A percentile compares a stretch with the other conserved stretches of the same genome.
phyloP scores from a whole-genome alignment of 2,797 vertebrate species.

The Cercopithecus hamlyni region DNA sequence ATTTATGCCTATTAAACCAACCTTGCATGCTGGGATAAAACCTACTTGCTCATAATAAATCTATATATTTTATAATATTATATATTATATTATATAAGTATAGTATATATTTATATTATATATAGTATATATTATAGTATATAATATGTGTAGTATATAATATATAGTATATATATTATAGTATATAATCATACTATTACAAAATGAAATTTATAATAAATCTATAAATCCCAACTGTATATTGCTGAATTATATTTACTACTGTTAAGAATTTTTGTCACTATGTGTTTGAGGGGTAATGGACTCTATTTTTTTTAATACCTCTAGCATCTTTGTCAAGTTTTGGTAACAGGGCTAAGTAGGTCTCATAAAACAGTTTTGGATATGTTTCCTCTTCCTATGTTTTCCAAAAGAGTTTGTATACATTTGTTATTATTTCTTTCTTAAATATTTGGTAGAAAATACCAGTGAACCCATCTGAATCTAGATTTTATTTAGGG shows the following conservation, averaged over 20 bases:
- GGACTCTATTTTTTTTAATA: background rate
- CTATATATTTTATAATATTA: too few relatives aligned
- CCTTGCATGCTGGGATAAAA: background rate
- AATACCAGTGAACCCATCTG: background rate
- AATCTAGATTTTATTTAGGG: background rate
- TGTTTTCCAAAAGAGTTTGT: background rate
- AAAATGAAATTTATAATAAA: too few relatives aligned
- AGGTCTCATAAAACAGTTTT: background rate
- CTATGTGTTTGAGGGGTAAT: background rate
- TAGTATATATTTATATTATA: too few relatives aligned
- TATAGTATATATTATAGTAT: too few relatives aligned
- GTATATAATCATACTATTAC: too few relatives aligned
- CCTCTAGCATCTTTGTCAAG: background rate
- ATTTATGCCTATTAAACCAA: background rate
- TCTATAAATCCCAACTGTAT: background rate
- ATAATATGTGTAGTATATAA: too few relatives aligned
- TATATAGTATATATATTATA: too few relatives aligned
- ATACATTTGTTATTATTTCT: background rate
- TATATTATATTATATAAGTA: too few relatives aligned
- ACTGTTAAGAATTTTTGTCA: background rate
- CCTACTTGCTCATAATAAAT: background rate
- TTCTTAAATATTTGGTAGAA: background rate
- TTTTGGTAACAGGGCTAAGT: background rate
- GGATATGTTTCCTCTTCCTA: background rate
- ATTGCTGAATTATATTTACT: background rate